Evolutionary conservation across 1,140 invertebrate genomes (phyloP).

Genomic region (Drosophila subpulchrella): DNA sequence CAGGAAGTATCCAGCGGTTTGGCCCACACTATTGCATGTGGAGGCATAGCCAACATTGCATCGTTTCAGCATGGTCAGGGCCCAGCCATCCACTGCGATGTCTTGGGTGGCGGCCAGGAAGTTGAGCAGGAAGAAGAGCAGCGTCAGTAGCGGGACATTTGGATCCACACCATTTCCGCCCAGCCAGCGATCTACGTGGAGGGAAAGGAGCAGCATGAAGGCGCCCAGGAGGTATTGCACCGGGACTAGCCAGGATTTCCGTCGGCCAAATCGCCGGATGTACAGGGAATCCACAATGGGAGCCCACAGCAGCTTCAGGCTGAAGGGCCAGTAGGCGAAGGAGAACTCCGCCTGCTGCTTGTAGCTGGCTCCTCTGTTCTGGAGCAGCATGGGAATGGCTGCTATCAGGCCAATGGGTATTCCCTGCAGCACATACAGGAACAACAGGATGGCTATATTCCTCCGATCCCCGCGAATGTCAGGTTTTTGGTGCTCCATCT

Average conservation of each 20-base stretch:
- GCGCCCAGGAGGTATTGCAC: conserved; percentile 94
- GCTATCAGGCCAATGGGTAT: conserved; percentile 97
- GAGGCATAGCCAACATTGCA: conserved; percentile 99
- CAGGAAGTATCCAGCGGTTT: conserved; percentile 98
- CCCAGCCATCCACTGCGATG: conserved; percentile 99
- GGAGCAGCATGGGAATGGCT: conserved; percentile 97
- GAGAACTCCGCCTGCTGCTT: conserved; percentile 99
- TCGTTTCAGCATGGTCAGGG: conserved; percentile 98
- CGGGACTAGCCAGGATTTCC: conserved; percentile 98
- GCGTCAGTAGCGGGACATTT: conserved; percentile 92
- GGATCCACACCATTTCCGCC: conserved; percentile 88
- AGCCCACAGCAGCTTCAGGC: conserved; percentile 98
- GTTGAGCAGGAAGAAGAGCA: conserved; percentile 96
- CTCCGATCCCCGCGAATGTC: conserved; percentile 89
- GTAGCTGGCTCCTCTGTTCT: conserved; percentile 95
- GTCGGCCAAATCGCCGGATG: conserved; percentile 91
- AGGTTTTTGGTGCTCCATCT: conserved; percentile 51
- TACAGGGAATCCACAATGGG: conserved; percentile 98
- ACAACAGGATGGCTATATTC: conserved; percentile 94
- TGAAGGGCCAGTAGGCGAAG: conserved; percentile 99
- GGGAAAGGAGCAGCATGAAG: conserved; percentile 94
- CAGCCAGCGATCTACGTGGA: conserved; percentile 90
- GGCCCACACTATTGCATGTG: conserved; percentile 99
- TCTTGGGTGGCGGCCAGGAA: conserved; percentile 99
- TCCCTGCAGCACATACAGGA: conserved; percentile 97